phyloP scores from a whole-genome alignment of 1,140 invertebrate genomes.

The Protaetia brevitarsis region DNA sequence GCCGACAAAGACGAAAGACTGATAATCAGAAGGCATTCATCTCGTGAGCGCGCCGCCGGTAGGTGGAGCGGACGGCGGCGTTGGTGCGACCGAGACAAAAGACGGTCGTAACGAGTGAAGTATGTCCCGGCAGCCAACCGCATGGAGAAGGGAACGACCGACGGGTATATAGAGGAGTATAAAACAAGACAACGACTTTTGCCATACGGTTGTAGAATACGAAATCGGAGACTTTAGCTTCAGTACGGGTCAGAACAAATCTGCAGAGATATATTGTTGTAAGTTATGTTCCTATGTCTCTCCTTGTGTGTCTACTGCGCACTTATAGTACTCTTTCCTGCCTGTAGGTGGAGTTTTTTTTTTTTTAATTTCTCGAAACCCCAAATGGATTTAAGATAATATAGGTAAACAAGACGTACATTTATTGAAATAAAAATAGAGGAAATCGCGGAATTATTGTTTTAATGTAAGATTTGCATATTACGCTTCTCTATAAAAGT shows the following conservation, averaged over 20 bases:
- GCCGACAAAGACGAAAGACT: constrained; percentile 47
- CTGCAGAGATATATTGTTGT: constrained; percentile 20
- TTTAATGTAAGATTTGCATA: too few species aligned
- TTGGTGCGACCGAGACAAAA: constrained; percentile 20
- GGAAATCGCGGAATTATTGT: too few species aligned
- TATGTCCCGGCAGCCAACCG: constrained; percentile 26
- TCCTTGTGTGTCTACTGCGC: too few species aligned
- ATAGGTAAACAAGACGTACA: too few species aligned
- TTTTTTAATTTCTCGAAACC: too few species aligned
- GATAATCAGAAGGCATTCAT: constrained; percentile 37
- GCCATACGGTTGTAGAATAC: constrained; percentile 16
- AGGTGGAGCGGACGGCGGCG: constrained; percentile 5
- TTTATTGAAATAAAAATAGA: too few species aligned
- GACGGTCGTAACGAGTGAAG: constrained; percentile 29
- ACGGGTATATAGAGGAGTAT: constrained; percentile 7
- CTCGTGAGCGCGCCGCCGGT: constrained; percentile 10
- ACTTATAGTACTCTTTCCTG: too few species aligned
- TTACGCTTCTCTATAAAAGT: too few species aligned
- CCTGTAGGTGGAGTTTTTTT: too few species aligned
- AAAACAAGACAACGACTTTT: constrained; percentile 27
- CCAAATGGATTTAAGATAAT: too few species aligned
- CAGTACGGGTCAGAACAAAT: constrained; percentile 18
- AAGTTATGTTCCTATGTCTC: too few species aligned
- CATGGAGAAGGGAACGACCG: not conserved
- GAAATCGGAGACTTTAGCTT: not conserved